Evolutionary conservation across 2,113 vertebrate genomes (phyloP), one percentile per base, ranked within the genome.

Genomic region (Phaethornis superciliosus): DNA sequence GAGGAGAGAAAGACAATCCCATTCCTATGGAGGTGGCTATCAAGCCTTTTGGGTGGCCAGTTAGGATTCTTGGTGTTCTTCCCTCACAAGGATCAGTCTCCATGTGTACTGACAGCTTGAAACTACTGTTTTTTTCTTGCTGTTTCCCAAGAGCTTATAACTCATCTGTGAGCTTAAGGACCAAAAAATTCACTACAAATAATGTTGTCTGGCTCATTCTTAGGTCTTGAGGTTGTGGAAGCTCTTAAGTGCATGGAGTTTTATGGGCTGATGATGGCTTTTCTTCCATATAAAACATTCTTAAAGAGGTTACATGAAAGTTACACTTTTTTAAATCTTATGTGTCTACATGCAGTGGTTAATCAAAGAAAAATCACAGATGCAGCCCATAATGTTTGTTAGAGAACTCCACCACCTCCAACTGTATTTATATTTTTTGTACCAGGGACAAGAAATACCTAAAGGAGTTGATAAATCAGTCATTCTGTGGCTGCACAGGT

Each of bases 11-110:
- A 21, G 4, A 68, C 15, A 59, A 51, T 59, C 40, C 63, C 42
- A 12, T 37, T 12, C 46, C 0, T 0, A 7, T 12, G 26, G 52
- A 74, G 27, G 49, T 3, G 47, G 16, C 10, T 54, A 3, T 35
- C 2, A 3, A 47, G 59, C 9, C 26, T 40, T 46, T 60, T 2
- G 35, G 49, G 27, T 11, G 49, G 3, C 26, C 63, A 10, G 21
- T 37, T 15, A 0, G 0, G 10, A 6, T 16, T 56, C 44, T 70
- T 20, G 7, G 26, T 6, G 9, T 16, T 68, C 85, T 69, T 13
- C 44, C 55, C 40, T 72, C 44, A 5, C 60, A 26, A 58, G 40
- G 6, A 12, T 47, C 20, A 37, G 3, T n/a, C 62, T 72, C 35
- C 62, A 4, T 52, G n/a, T 46, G 22, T 58, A n/a, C 37, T 28